Conservation (phyloP, 2,888 invertebrate species). For the Subacronicta megacephala region DNA sequence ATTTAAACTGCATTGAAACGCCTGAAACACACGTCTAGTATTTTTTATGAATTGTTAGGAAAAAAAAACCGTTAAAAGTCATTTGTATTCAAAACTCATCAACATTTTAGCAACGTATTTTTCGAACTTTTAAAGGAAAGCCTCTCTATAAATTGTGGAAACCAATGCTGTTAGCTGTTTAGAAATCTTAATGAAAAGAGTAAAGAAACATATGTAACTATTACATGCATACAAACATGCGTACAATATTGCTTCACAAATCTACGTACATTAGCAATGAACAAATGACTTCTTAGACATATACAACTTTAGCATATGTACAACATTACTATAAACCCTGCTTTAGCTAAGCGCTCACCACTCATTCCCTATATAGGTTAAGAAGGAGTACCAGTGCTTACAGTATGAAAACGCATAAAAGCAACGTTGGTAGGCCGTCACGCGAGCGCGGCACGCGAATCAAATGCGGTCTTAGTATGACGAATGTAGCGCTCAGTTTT, state of each 20-base stretch:
- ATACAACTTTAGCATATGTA: slow-evolving; percentile 36
- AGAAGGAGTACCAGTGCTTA: slow-evolving; percentile 68
- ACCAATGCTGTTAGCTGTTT: no score
- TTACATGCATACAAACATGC: background rate
- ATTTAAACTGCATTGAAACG: no score
- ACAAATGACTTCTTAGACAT: slow-evolving; percentile 46
- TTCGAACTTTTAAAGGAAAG: no score
- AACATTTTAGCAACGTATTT: no score
- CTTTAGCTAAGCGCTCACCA: slow-evolving; percentile 63
- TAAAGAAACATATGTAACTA: background rate
- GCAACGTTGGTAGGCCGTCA: slow-evolving; percentile 74
- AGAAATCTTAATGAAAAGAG: background rate
- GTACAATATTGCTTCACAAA: slow-evolving; percentile 2
- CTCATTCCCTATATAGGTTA: slow-evolving; percentile 74
- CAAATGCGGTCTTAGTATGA: slow-evolving; percentile 55
- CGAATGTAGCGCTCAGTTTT: slow-evolving; percentile 47
- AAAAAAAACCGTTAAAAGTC: slow-evolving; percentile 14
- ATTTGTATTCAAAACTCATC: no score
- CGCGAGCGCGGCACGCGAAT: slow-evolving; percentile 78
- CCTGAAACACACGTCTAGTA: no score
- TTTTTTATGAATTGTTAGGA: no score
- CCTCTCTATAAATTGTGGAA: no score
- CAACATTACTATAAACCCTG: slow-evolving; percentile 58
- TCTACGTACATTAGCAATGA: slow-evolving; percentile 21
- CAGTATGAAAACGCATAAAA: slow-evolving; percentile 81